These are phyloP conservation scores for Dryococelus australis DNA, from an alignment of 2,888 invertebrate species.

Conservation along the genomic window DNA sequence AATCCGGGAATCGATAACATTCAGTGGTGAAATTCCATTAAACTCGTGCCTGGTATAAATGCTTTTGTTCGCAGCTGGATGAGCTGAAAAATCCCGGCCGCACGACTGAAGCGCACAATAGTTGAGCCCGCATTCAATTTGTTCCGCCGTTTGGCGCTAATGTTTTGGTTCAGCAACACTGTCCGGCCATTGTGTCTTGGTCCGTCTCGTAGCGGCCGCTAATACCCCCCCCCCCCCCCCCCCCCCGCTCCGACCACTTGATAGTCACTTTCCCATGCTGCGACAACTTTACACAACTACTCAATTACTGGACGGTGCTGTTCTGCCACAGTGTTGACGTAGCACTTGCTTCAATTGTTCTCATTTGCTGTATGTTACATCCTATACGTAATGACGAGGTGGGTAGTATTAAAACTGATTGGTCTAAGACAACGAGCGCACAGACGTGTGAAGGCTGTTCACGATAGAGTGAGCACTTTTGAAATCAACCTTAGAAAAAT, in stretches of 20 bases:
- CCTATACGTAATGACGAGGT: not conserved
- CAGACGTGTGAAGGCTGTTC: no score
- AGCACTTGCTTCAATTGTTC: not conserved
- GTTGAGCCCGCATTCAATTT: constrained; percentile 2
- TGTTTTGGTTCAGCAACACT: not conserved
- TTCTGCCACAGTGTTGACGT: not conserved
- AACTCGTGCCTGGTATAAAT: constrained; percentile 8
- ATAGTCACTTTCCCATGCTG: not conserved
- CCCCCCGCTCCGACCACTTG: not conserved
- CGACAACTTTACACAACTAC: not conserved
- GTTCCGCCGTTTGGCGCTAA: not conserved
- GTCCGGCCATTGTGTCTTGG: not conserved
- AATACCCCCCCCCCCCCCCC: not conserved
- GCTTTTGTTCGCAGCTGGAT: constrained; percentile 16
- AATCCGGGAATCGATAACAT: not conserved
- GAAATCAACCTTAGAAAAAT: no score
- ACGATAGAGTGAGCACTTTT: no score
- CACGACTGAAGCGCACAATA: constrained; percentile 9
- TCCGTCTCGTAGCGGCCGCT: not conserved
- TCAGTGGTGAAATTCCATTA: constrained; percentile 16
- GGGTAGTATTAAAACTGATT: not conserved
- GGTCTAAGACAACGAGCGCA: no score
- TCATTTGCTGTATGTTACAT: not conserved
- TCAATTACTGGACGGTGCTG: not conserved
- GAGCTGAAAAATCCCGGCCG: constrained; percentile 4